A percentile compares a stretch with the other conserved stretches of the same genome.
phyloP scores from a whole-genome alignment of 2,888 invertebrate species.

The Idaea dimidiata region DNA sequence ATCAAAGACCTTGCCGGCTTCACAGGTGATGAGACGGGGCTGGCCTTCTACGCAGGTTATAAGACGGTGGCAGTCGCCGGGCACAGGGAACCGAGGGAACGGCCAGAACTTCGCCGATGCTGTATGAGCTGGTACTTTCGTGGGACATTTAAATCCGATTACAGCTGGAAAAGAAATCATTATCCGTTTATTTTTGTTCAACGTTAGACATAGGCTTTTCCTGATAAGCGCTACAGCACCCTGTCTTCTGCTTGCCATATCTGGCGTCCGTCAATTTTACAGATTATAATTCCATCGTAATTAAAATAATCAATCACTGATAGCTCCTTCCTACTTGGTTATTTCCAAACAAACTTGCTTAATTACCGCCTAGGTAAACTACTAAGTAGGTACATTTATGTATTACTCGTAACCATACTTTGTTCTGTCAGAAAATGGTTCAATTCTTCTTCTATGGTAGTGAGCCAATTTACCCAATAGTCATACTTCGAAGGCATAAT shows the following conservation, averaged over 20 bases:
- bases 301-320: too few species aligned
- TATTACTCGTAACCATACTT: not conserved
- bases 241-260: too few species aligned
- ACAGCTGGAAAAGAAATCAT: slow-evolving; percentile 81
- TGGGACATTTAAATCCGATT: slow-evolving; percentile 95
- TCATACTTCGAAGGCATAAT: too few species aligned
- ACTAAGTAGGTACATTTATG: not conserved
- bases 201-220: not conserved
- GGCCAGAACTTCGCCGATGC: slow-evolving; percentile 95
- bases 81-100: slow-evolving; percentile 93
- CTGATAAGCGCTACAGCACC: not conserved
- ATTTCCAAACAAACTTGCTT: too few species aligned
- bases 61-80: slow-evolving; percentile 91
- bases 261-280: too few species aligned
- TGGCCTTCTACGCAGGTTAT: slow-evolving; percentile 95
- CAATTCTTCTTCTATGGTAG: too few species aligned
- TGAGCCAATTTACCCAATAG: too few species aligned
- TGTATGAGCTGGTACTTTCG: slow-evolving; percentile 89
- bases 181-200: not conserved
- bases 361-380: too few species aligned
- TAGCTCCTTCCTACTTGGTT: too few species aligned
- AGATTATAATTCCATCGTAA: too few species aligned
- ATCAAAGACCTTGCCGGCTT: slow-evolving; percentile 93
- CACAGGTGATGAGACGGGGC: slow-evolving; percentile 93
- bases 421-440: too few species aligned